Evolutionary conservation across 2,113 vertebrate species (phyloP), one percentile per base, ranked within the genome.

Genomic region (Bucco capensis): DNA sequence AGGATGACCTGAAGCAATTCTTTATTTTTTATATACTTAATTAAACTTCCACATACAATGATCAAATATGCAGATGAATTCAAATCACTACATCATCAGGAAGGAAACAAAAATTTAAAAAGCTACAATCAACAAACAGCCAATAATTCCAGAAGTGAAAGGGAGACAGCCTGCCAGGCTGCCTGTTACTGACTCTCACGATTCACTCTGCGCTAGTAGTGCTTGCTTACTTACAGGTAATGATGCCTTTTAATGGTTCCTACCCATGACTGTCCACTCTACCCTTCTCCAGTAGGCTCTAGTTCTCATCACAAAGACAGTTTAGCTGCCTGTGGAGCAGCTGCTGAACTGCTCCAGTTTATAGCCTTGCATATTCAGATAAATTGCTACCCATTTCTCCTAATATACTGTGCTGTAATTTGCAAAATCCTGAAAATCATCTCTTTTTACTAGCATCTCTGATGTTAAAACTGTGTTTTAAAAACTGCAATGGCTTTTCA

Each of bases 381-480:
- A 94, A 95, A 95, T 89, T 85, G 74, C 66, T 18, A n/a, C 58
- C 87, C 87, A 85, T 92, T 87, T 67, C 67, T 94, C 89, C 91
- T 92, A 89, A 91, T 87, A 93, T 58, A 82, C 66, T 79, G 58
- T 46, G 54, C 67, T 73, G 82, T 83, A 92, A 92, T 94, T 62
- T 87, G 75, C 77, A 92, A 93, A 93, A 85, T 87, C 50, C 74
- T 82, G 62, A 92, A 91, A 87, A 89, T 46, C 50, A 83, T 54
- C 42, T 33, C 12, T 65, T 89, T 92, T 46, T 17, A 60, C 64
- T 54, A 89, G 62, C 46, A 85, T 54, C 50, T 76, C 58, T 85
- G 28, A 73, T 66, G 71, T 61, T 89, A 70, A 87, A 92, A 61
- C 56, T 91, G 14, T 73, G 38, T 53, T 93, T 92, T 81, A 23